These are phyloP conservation scores for Rhinella marina DNA, from an alignment of 2,797 vertebrate species.

Conservation along the genomic window DNA sequence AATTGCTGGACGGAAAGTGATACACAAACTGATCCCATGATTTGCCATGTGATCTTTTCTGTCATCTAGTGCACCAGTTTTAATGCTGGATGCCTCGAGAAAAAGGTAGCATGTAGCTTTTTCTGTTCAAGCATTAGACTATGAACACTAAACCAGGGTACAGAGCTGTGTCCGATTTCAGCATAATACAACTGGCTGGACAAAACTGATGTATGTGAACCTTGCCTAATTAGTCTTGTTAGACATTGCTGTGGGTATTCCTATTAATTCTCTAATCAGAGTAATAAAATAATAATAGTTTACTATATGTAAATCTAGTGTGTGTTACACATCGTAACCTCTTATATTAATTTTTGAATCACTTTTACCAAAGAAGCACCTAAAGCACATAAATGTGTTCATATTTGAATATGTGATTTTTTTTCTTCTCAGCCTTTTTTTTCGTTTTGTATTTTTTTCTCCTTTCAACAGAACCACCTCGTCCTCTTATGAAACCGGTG, in stretches of 20 bases:
- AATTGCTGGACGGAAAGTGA: too few relatives aligned
- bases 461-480: constrained; percentile 82
- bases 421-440: neutral
- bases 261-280: neutral
- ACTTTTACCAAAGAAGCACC: neutral
- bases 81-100: too few relatives aligned
- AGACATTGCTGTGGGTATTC: neutral
- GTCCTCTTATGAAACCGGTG: constrained; percentile 83
- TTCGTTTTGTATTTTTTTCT: constrained; percentile 54
- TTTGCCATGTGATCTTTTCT: too few relatives aligned
- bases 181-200: too few relatives aligned
- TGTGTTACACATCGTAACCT: neutral
- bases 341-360: neutral
- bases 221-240: too few relatives aligned
- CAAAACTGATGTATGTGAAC: too few relatives aligned
- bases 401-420: neutral
- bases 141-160: too few relatives aligned
- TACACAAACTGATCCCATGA: too few relatives aligned
- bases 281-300: neutral
- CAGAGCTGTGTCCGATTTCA: too few relatives aligned
- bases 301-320: neutral
- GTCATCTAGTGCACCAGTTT: too few relatives aligned
- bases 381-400: neutral
- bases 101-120: too few relatives aligned
- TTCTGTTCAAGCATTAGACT: too few relatives aligned